Evolutionary conservation across 2,113 vertebrate genomes (phyloP).

Genomic region (Corythornis cristatus): DNA sequence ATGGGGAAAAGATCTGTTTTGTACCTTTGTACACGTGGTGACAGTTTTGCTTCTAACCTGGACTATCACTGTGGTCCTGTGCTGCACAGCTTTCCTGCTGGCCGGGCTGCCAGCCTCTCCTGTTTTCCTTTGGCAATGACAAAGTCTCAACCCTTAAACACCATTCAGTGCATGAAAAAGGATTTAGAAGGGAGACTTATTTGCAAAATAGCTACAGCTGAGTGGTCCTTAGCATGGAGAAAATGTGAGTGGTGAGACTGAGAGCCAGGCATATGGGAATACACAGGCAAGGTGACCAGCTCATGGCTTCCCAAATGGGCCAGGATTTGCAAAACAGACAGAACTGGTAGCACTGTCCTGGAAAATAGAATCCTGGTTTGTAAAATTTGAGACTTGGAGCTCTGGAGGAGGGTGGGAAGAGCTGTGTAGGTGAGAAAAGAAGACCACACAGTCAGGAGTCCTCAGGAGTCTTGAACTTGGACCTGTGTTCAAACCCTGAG

Average conservation of each 20-base stretch:
- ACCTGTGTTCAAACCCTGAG: not conserved
- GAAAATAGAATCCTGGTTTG: not conserved
- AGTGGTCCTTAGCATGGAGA: not conserved
- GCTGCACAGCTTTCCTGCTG: not conserved
- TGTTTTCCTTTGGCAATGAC: not conserved
- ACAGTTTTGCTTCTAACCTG: not conserved
- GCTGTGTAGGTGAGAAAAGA: rapidly evolving
- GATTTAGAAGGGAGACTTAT: not conserved
- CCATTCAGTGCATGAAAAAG: not conserved
- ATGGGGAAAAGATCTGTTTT: not conserved
- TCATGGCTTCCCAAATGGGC: not conserved
- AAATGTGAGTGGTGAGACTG: not conserved
- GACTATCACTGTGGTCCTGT: not conserved
- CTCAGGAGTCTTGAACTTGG: not conserved
- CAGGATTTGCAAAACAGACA: not conserved
- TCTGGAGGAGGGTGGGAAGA: not conserved
- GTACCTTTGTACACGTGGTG: not conserved
- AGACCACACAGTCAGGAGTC: not conserved
- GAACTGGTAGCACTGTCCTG: not conserved
- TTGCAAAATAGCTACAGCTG: not conserved
- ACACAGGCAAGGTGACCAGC: no score
- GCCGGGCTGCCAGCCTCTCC: not conserved
- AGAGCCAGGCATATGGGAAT: not conserved
- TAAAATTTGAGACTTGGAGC: not conserved
- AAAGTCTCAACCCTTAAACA: not conserved